A percentile compares a stretch with the other conserved stretches of the same genome.
Conservation (phyloP, 92 coral and sea anemone species). For the Paragorgia papillata region DNA sequence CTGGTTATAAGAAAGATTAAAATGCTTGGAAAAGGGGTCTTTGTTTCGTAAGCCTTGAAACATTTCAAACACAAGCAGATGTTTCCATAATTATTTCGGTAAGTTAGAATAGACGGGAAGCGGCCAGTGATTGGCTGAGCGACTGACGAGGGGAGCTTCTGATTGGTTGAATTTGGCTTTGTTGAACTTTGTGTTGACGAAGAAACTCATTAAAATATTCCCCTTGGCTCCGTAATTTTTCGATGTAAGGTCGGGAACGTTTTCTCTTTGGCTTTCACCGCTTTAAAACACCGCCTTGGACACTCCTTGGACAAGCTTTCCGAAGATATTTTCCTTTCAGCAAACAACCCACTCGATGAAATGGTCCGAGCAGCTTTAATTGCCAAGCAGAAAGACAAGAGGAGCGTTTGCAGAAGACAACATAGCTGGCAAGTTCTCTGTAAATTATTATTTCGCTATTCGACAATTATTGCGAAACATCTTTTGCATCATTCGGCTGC, state of each 20-base stretch:
- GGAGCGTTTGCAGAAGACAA: not conserved
- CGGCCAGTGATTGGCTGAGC: conserved; percentile 11
- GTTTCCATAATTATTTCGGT: not conserved
- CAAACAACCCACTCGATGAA: not conserved
- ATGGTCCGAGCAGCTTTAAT: not conserved
- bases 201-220: not conserved
- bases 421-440: conserved; percentile 7
- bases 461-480: not conserved
- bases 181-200: conserved; percentile 22
- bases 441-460: not conserved
- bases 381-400: not conserved
- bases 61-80: conserved; percentile 4
- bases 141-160: not conserved
- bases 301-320: not conserved
- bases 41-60: too few species aligned
- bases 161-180: conserved; percentile 36
- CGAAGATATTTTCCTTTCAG: not conserved
- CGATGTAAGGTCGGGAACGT: conserved; percentile 9
- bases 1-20: too few species aligned
- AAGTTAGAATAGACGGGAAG: not conserved
- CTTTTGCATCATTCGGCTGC: not conserved
- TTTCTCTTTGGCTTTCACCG: not conserved
- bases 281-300: not conserved
- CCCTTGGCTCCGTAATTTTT: conserved; percentile 11
- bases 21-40: too few species aligned